Conservation (phyloP, 2,113 vertebrate species). For the Panthera leo region DNA sequence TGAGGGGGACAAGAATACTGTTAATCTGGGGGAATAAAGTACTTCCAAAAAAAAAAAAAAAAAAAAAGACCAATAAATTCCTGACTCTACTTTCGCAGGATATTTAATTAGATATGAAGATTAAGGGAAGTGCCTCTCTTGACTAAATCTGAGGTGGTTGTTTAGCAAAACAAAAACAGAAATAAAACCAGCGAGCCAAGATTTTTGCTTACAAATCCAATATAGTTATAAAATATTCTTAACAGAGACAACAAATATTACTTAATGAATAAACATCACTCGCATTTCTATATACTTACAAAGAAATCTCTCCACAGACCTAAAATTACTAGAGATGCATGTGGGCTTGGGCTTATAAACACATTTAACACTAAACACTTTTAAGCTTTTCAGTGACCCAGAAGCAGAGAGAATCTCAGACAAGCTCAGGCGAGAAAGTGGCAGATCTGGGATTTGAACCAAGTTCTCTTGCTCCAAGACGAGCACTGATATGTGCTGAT, state of each 20-base stretch:
- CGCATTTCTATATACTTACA: not conserved
- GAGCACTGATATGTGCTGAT: not conserved
- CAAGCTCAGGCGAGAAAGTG: not conserved
- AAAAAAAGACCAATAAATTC: not conserved
- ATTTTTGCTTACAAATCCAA: not conserved
- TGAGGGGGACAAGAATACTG: not conserved
- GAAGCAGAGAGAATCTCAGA: not conserved
- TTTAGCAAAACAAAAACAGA: slow-evolving; percentile 30
- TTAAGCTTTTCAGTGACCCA: not conserved
- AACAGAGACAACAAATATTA: slow-evolving; percentile 7
- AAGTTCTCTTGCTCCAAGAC: not conserved
- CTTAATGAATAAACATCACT: not conserved
- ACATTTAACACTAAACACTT: not conserved
- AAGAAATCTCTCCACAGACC: not conserved
- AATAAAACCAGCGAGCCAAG: not conserved
- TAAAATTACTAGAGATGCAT: not conserved
- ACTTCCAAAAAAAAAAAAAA: not conserved
- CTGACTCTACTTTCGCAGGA: not conserved
- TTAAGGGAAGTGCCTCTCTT: not conserved
- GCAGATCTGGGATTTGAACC: not conserved
- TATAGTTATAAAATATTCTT: not conserved
- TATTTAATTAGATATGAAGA: slow-evolving; percentile 32
- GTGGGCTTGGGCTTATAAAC: not conserved
- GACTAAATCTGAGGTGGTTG: not conserved
- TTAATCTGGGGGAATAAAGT: slow-evolving; percentile 31